Conservation (phyloP, 2,113 vertebrate genomes). For the Candoia aspera region DNA sequence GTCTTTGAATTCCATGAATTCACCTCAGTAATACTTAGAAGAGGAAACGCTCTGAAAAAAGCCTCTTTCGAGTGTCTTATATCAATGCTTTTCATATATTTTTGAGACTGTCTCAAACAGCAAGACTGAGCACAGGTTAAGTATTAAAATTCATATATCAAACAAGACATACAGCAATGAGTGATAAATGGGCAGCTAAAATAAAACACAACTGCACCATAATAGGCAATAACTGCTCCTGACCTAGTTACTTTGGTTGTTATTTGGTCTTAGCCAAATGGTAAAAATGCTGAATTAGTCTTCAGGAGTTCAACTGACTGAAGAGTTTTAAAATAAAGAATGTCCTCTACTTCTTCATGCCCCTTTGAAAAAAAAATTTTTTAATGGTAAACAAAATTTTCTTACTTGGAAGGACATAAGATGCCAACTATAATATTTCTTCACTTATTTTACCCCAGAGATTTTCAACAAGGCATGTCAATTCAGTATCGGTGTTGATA, state of each 20-base stretch:
- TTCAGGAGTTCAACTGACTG: not conserved
- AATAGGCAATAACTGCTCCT: not conserved
- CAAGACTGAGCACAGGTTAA: not conserved
- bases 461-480: not conserved
- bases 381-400: not conserved
- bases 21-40: not conserved
- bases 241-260: not conserved
- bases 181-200: not conserved
- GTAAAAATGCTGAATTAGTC: not conserved
- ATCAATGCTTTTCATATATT: not conserved
- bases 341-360: not conserved
- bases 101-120: not conserved
- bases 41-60: not conserved
- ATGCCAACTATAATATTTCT: not conserved
- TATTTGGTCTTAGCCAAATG: not conserved
- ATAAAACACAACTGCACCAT: not conserved
- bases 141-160: not conserved
- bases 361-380: not conserved
- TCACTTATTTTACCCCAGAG: not conserved
- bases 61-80: not conserved
- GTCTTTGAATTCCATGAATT: not conserved
- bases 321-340: not conserved
- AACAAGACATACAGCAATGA: not conserved
- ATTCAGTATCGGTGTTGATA: not conserved
- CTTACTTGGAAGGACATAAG: not conserved